A percentile compares a stretch with the other conserved stretches of the same genome.
Conservation (phyloP, 2,888 invertebrate species). For the Tetropium fuscum region DNA sequence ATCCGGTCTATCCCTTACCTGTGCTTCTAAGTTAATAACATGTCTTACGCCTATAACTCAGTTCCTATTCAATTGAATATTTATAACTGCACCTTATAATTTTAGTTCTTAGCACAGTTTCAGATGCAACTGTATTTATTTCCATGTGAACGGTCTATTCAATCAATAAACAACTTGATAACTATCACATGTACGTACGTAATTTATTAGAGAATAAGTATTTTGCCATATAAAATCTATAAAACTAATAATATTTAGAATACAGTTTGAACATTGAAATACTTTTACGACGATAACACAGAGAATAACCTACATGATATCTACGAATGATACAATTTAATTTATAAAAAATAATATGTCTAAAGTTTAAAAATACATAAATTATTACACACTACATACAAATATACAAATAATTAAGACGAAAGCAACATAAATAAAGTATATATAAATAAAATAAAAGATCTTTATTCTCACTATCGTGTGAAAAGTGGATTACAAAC, state of each 20-base stretch:
- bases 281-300: neutral
- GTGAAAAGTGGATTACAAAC: neutral
- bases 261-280: neutral
- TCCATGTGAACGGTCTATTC: no score
- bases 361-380: neutral
- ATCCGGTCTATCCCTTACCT: no score
- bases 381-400: no score
- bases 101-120: no score
- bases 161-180: no score
- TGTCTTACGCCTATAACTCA: no score
- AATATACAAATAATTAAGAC: no score
- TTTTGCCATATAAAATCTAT: constrained; percentile 19
- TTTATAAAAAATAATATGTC: neutral
- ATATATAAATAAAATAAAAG: constrained; percentile 4
- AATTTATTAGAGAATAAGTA: constrained; percentile 6
- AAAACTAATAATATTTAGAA: neutral
- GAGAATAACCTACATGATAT: neutral
- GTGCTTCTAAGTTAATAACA: no score
- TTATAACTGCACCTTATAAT: no score
- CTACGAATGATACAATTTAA: neutral
- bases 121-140: no score
- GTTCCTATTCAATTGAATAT: no score
- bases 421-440: neutral
- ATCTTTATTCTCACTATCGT: neutral
- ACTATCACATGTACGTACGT: no score